These are phyloP conservation scores for Peromyscus californicus DNA, from an alignment of 2,113 vertebrate species.

Conservation along the genomic window DNA sequence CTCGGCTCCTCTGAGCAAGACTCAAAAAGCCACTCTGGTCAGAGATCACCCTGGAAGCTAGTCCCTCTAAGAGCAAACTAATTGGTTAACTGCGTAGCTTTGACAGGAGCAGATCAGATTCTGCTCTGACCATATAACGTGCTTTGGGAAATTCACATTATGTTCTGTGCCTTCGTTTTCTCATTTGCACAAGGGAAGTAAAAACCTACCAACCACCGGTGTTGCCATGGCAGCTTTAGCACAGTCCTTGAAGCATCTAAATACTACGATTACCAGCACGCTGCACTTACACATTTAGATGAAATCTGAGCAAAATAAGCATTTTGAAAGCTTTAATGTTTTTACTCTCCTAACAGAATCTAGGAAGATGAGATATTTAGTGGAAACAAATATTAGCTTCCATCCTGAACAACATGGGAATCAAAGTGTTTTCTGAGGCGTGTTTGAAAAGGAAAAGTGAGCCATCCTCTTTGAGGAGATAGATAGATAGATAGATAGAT, in stretches of 20 bases:
- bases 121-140: neutral
- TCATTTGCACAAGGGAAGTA: neutral
- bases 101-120: neutral
- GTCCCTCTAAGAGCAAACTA: neutral
- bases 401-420: neutral
- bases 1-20: conserved; percentile 4
- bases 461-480: neutral
- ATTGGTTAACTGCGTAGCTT: neutral
- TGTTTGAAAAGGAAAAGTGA: neutral
- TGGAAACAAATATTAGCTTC: conserved; percentile 34
- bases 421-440: neutral
- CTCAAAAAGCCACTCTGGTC: neutral
- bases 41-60: neutral
- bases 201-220: neutral
- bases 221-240: neutral
- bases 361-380: conserved; percentile 55
- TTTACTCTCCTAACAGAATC: conserved; percentile 21
- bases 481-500: neutral
- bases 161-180: neutral
- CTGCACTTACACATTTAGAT: neutral
- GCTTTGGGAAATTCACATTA: neutral
- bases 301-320: conserved; percentile 43
- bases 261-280: neutral
- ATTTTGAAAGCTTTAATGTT: conserved; percentile 40
- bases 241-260: neutral